These are phyloP conservation scores for Hypotaenidia okinawae DNA, from an alignment of 2,797 vertebrate genomes.

Conservation along the genomic window DNA sequence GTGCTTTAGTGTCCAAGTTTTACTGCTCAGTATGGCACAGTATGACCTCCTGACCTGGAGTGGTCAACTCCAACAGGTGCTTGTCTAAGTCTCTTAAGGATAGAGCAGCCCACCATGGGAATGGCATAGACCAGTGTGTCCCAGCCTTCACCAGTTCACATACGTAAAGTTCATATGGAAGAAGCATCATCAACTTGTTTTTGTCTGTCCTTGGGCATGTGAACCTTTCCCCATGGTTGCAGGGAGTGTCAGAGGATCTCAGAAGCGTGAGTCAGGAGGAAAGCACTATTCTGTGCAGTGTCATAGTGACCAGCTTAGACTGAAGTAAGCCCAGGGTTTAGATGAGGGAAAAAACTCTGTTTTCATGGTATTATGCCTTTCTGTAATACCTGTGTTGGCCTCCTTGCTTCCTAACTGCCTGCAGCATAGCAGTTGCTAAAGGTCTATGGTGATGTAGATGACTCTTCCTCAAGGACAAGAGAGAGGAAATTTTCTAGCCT, in stretches of 20 bases:
- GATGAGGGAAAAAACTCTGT: neutral
- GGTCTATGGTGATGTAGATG: neutral
- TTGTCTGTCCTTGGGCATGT: neutral
- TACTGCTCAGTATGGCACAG: neutral
- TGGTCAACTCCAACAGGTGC: neutral
- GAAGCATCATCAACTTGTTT: neutral
- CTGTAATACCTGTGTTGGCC: neutral
- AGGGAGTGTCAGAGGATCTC: neutral
- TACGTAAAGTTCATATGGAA: neutral
- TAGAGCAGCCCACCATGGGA: neutral
- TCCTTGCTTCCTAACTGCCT: neutral
- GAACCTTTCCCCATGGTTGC: neutral
- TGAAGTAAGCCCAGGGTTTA: neutral
- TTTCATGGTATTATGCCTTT: neutral
- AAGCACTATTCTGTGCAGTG: neutral
- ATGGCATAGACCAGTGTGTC: neutral
- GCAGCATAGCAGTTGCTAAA: neutral
- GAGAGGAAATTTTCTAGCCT: neutral
- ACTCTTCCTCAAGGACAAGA: neutral
- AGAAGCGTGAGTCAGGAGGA: conserved; percentile 1
- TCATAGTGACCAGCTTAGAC: neutral
- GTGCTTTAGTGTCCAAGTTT: neutral
- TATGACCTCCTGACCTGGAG: neutral
- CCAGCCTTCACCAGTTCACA: neutral
- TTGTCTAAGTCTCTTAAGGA: neutral